phyloP scores from a whole-genome alignment of 2,797 vertebrate genomes.

The Triplophysa bombifrons region DNA sequence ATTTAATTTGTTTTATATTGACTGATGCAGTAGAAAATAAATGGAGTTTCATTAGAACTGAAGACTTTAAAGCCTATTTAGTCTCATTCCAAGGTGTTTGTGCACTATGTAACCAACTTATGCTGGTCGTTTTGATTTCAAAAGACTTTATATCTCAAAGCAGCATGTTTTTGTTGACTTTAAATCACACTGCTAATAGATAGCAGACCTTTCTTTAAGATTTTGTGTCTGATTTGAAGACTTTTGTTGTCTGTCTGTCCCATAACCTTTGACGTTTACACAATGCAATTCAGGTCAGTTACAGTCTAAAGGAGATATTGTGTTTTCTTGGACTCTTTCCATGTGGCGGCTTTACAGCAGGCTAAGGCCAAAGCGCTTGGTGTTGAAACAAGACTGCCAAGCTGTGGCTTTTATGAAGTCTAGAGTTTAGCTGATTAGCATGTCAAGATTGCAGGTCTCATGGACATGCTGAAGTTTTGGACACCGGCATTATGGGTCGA shows the following conservation, averaged over 20 bases:
- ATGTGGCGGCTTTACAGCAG: slow-evolving; percentile 24
- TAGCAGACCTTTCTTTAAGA: neutral
- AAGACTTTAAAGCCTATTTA: neutral
- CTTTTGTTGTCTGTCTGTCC: neutral
- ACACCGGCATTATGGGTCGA: neutral
- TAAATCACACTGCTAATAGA: neutral
- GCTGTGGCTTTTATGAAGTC: slow-evolving; percentile 38
- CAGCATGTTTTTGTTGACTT: slow-evolving; percentile 14
- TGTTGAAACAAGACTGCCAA: slow-evolving; percentile 45
- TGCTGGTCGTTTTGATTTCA: slow-evolving; percentile 9
- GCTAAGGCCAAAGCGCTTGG: slow-evolving; percentile 32
- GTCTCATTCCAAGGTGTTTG: neutral
- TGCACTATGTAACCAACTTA: neutral
- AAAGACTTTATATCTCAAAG: neutral
- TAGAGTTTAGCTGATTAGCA: slow-evolving; percentile 47
- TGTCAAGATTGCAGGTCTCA: slow-evolving; percentile 36
- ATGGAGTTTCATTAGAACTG: neutral
- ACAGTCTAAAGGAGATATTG: slow-evolving; percentile 37
- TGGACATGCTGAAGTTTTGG: slow-evolving; percentile 22
- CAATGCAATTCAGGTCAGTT: slow-evolving; percentile 41
- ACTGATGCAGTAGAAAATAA: neutral
- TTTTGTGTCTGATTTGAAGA: neutral
- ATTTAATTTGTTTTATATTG: slow-evolving; percentile 5
- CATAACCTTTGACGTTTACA: slow-evolving; percentile 26
- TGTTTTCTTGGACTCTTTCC: slow-evolving; percentile 39